Base-by-base conservation (phyloP, 2,888 invertebrate genomes). In the Thalpophila matura region DNA sequence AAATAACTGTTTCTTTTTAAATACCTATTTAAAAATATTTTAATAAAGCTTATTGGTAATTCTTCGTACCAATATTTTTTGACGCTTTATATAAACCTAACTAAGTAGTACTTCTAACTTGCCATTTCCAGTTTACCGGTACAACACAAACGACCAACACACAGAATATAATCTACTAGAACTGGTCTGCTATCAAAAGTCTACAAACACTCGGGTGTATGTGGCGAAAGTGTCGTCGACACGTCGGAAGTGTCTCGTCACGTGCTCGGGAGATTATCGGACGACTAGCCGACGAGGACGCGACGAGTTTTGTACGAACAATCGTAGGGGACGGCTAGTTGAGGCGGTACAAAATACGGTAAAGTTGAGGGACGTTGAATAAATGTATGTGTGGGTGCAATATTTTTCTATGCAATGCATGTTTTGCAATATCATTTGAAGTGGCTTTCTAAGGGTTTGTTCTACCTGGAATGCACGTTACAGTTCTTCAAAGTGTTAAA, bases 231-330 rank as follows among this genome's bases (percentile, higher is more conserved):
- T 84, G 84, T 85, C 82, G 76, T 68, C 43, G 57, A 69, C 73
- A 66, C 70, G 81, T 85, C 87, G 88, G 88, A 86, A 86, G 72
- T 74, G 78, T 82, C 82, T 69, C 73, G 68, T 74, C 81, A 68
- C 57, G 46, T 46, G 64, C 55, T 58, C 63, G 56, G 54, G 68
- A 77, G 86, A 88, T 86, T 86, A 88, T 81, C 85, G 80, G 57
- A 66, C 66, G 77, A 70, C 77, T 38, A 72, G 53, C 62, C 71
- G 77, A 77, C 73, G 81, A 75, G 53, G 18, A 49, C 45, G 31
- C 42, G 74, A 76, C 66, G 79, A 80, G 82, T 81, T 82, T 64
- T 46, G 72, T 64, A 38, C 64, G 66, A 77, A 74, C 69, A 63
- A 71, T 70, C 40, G 69, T 69, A 63, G 51, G 59, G 61, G 58